phyloP scores from a whole-genome alignment of 2,888 invertebrate species.

The Spatulosminthurus flaviceps region DNA sequence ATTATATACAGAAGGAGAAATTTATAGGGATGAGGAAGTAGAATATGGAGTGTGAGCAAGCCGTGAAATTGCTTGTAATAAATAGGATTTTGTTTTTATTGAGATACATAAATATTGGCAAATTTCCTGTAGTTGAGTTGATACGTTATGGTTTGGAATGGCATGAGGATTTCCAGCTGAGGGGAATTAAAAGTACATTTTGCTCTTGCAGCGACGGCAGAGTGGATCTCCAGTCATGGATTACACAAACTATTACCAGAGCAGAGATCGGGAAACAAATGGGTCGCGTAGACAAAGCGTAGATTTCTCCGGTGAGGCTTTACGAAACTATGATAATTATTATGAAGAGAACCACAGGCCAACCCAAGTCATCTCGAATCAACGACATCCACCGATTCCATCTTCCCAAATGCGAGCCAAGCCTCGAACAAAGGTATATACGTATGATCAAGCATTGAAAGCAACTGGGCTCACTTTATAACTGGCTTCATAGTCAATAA shows the following conservation, averaged over 20 bases:
- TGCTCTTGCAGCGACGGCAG: constrained; percentile 36
- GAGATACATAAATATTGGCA: no score
- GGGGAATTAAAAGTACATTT: neutral
- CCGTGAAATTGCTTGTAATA: no score
- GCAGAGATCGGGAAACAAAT: constrained; percentile 48
- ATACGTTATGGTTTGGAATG: no score
- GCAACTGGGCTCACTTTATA: neutral
- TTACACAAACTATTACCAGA: constrained; percentile 37
- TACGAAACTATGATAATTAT: constrained; percentile 43
- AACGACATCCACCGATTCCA: constrained; percentile 44
- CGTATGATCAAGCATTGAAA: neutral
- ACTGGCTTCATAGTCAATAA: no score
- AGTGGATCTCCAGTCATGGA: constrained; percentile 49
- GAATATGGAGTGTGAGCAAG: no score
- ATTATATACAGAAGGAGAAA: no score
- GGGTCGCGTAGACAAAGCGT: constrained; percentile 53
- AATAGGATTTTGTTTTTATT: no score
- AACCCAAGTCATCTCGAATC: constrained; percentile 40
- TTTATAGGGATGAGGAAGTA: no score
- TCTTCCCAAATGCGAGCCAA: constrained; percentile 51
- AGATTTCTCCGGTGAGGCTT: constrained; percentile 48
- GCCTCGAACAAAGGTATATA: constrained; percentile 54
- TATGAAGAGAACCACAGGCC: constrained; percentile 40
- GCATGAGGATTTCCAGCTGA: no score
- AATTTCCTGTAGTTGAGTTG: no score